These are phyloP conservation scores for Seladonia tumulorum DNA, from an alignment of 2,888 invertebrate species.

Conservation along the genomic window DNA sequence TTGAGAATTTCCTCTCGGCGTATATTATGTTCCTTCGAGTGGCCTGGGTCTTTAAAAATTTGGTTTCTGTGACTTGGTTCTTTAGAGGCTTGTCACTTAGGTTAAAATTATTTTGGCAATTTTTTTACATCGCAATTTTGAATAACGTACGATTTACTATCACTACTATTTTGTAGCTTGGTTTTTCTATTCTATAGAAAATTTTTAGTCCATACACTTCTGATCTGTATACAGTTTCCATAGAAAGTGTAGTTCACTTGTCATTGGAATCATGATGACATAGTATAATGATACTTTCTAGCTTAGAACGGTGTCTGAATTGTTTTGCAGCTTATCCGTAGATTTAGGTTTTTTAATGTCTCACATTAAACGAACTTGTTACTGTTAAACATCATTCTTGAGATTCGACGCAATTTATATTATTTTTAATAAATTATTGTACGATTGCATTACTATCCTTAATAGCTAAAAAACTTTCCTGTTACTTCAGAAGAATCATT, in stretches of 20 bases:
- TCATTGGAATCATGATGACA: background rate
- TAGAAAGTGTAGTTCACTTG: too few relatives aligned
- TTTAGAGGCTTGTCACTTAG: background rate
- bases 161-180: too few relatives aligned
- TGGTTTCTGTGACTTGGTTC: background rate
- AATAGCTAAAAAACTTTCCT: too few relatives aligned
- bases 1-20: background rate
- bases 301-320: background rate
- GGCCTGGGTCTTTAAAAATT: background rate
- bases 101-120: background rate
- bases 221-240: too few relatives aligned
- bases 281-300: slow-evolving; percentile 22
- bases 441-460: too few relatives aligned
- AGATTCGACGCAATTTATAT: too few relatives aligned
- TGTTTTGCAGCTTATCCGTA: background rate
- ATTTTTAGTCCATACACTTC: too few relatives aligned
- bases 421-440: too few relatives aligned
- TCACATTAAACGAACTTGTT: background rate
- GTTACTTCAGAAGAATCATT: too few relatives aligned
- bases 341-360: background rate
- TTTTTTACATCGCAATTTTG: background rate
- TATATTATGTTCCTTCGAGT: background rate
- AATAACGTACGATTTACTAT: too few relatives aligned
- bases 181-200: background rate
- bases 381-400: background rate